Evolutionary conservation across 1,140 invertebrate species (phyloP).

Genomic region (Delia radicum): DNA sequence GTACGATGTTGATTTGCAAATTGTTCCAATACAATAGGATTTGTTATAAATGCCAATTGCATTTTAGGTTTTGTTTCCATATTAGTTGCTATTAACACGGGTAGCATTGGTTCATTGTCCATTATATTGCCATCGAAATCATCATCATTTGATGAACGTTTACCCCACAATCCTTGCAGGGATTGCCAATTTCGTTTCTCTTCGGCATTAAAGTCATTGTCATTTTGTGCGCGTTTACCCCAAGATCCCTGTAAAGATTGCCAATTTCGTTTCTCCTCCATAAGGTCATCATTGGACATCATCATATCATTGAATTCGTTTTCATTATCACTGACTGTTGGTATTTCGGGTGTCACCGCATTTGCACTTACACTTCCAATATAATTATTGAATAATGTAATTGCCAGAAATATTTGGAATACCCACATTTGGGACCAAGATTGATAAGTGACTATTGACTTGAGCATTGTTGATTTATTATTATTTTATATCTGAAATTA

Average conservation of each 20-base stretch:
- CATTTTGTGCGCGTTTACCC: constrained; percentile 55
- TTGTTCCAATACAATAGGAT: constrained; percentile 6
- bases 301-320: background rate
- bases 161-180: constrained; percentile 66
- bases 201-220: constrained; percentile 24
- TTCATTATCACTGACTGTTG: background rate
- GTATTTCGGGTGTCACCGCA: background rate
- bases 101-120: constrained; percentile 4
- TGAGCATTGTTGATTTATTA: constrained; percentile 9
- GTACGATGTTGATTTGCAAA: constrained; percentile 25
- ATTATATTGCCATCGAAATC: constrained; percentile 11
- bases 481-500: no score
- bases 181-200: constrained; percentile 42
- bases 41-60: constrained; percentile 21
- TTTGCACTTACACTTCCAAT: background rate
- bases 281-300: background rate
- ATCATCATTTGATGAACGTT: constrained; percentile 55
- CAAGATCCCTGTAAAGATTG: background rate
- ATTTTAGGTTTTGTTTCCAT: constrained; percentile 17
- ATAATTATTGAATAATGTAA: no score
- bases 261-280: background rate
- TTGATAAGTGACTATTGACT: no score
- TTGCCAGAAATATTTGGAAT: no score
- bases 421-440: no score
- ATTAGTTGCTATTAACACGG: background rate